Conservation (phyloP, 2,797 vertebrate species). For the Cetoscarus ocellatus region DNA sequence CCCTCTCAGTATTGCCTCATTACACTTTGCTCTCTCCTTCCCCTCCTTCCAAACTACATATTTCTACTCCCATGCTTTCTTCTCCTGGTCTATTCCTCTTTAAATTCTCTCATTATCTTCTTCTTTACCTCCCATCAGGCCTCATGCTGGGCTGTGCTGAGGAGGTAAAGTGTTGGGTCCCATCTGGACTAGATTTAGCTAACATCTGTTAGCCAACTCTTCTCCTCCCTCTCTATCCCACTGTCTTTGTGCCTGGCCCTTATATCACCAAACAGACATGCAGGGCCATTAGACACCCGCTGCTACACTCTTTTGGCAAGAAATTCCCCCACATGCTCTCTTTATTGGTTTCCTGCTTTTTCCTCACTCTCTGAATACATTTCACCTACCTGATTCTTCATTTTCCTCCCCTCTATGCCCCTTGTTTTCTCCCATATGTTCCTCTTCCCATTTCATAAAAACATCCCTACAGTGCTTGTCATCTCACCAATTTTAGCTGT, state of each 20-base stretch:
- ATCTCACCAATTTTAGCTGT: conserved; percentile 8
- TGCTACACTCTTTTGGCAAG: conserved; percentile 28
- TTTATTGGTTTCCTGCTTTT: conserved; percentile 11
- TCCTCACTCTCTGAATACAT: not conserved
- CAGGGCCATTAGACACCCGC: conserved; percentile 37
- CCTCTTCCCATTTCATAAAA: conserved; percentile 10
- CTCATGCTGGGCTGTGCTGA: conserved; percentile 47
- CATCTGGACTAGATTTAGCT: conserved; percentile 67
- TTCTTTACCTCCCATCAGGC: conserved; percentile 38
- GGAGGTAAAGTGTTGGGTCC: conserved; percentile 57
- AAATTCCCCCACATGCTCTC: conserved; percentile 8
- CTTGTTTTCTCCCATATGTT: not conserved
- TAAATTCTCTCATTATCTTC: conserved; percentile 30
- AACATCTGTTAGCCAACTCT: conserved; percentile 67
- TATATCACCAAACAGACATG: conserved; percentile 42
- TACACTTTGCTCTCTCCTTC: not conserved
- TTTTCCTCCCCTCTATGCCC: not conserved
- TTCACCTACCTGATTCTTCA: not conserved
- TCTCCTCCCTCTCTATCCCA: conserved; percentile 24
- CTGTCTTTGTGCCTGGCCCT: conserved; percentile 37
- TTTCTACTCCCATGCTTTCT: not conserved
- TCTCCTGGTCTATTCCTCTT: not conserved
- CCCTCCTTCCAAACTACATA: not conserved
- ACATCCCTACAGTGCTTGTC: conserved; percentile 10
- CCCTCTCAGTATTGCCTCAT: conserved; percentile 14